phyloP scores from a whole-genome alignment of 2,113 vertebrate species.

The Hyla sarda region DNA sequence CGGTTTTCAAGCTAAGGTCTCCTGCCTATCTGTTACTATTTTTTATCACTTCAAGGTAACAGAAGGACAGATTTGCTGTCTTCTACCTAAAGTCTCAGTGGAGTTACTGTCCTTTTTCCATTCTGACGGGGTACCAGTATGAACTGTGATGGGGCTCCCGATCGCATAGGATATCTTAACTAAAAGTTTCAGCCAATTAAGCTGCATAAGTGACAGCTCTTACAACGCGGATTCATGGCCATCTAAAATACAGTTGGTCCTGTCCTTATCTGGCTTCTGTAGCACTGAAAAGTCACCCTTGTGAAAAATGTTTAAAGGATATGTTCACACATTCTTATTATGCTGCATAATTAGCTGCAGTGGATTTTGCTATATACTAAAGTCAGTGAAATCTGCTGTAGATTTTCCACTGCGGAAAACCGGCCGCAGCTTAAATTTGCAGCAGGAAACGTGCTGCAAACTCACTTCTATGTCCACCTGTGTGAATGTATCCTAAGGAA shows the following conservation, averaged over 20 bases:
- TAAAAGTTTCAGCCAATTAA: slow-evolving; percentile 26
- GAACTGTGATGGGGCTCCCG: background rate
- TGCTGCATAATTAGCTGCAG: too few relatives aligned
- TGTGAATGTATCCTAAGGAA: too few relatives aligned
- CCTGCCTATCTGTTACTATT: background rate
- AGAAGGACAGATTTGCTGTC: background rate
- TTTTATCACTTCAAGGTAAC: background rate
- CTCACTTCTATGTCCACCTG: too few relatives aligned
- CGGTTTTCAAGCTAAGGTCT: background rate
- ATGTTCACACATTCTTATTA: slow-evolving; percentile 4
- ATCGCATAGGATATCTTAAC: background rate
- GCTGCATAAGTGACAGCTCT: slow-evolving; percentile 1
- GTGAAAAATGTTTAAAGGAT: background rate
- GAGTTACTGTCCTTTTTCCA: background rate
- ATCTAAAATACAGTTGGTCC: background rate
- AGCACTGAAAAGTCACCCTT: background rate
- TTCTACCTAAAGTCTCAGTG: background rate
- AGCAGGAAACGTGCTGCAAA: too few relatives aligned
- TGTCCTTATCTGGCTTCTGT: slow-evolving; percentile 19
- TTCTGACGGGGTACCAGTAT: background rate
- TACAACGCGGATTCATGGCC: background rate
- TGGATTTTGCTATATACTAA: too few relatives aligned
- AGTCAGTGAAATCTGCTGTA: too few relatives aligned
- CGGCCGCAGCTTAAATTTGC: too few relatives aligned
- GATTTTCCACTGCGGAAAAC: too few relatives aligned